Evolutionary conservation across 2,888 invertebrate genomes (phyloP).

Genomic region (Caenorhabditis imperialis): DNA sequence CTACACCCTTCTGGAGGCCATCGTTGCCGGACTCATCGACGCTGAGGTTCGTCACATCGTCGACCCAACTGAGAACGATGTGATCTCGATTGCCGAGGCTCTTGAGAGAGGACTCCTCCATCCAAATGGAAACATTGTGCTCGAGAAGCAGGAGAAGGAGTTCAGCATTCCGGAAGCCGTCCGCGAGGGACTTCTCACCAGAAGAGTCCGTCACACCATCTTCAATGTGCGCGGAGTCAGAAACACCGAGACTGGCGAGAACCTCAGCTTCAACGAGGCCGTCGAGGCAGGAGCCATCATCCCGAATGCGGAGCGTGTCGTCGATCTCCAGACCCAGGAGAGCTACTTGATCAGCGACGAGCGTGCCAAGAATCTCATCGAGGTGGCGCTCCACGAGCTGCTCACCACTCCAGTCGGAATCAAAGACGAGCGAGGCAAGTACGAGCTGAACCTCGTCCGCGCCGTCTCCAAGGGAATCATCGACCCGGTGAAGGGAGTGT

Average conservation of each 20-base stretch:
- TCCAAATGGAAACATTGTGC: conserved; percentile 84
- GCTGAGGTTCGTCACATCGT: conserved; percentile 88
- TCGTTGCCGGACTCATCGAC: conserved; percentile 90
- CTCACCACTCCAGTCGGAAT: conserved; percentile 88
- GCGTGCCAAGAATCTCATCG: conserved; percentile 79
- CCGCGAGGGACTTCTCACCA: conserved; percentile 89
- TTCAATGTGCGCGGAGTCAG: conserved; percentile 92
- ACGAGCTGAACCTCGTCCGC: conserved; percentile 86
- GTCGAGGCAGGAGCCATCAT: conserved; percentile 86
- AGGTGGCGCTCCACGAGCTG: conserved; percentile 83
- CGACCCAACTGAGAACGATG: conserved; percentile 86
- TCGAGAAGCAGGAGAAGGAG: conserved; percentile 65
- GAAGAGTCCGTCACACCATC: conserved; percentile 89
- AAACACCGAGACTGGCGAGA: conserved; percentile 87
- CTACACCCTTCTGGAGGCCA: conserved; percentile 88
- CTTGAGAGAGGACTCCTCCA: conserved; percentile 87
- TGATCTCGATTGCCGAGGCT: conserved; percentile 89
- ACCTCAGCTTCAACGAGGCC: conserved; percentile 88
- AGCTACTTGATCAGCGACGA: conserved; percentile 70
- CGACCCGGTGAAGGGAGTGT: conserved; percentile 87
- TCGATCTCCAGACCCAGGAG: conserved; percentile 70
- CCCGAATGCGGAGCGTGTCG: conserved; percentile 81
- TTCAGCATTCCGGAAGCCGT: conserved; percentile 87
- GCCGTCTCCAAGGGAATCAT: conserved; percentile 89
- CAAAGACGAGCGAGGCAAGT: conserved; percentile 83